Conservation (phyloP, 2,888 invertebrate species). For the Suillia variegata region DNA sequence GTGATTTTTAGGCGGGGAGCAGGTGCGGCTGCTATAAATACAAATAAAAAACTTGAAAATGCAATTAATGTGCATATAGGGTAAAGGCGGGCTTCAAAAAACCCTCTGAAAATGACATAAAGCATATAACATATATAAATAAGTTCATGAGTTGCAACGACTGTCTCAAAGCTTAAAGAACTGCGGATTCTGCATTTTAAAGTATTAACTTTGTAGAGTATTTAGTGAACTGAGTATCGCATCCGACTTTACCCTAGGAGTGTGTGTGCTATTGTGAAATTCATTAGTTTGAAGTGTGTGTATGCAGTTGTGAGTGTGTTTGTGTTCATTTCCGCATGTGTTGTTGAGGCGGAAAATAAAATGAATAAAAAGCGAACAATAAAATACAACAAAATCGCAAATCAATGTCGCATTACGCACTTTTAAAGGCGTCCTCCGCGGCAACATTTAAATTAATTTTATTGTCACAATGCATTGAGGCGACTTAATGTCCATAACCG, state of each 20-base stretch:
- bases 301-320: background rate
- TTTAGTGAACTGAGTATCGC: too few relatives aligned
- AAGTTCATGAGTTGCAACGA: too few relatives aligned
- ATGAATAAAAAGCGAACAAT: too few relatives aligned
- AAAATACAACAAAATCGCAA: background rate
- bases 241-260: too few relatives aligned
- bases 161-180: too few relatives aligned
- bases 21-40: background rate
- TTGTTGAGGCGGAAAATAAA: background rate
- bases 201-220: too few relatives aligned
- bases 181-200: too few relatives aligned
- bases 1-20: background rate
- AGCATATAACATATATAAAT: too few relatives aligned
- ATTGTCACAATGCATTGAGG: constrained; percentile 49
- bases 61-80: background rate
- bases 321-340: background rate
- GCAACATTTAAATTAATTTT: constrained; percentile 43
- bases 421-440: background rate
- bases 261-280: background rate
- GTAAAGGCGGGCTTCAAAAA: too few relatives aligned
- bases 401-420: constrained; percentile 4
- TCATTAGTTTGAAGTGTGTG: background rate
- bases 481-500: constrained; percentile 48
- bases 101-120: too few relatives aligned
- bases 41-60: background rate